A percentile compares a stretch with the other conserved stretches of the same genome.
phyloP scores from a whole-genome alignment of 2,888 invertebrate species.

The Pristionchus exspectatus region DNA sequence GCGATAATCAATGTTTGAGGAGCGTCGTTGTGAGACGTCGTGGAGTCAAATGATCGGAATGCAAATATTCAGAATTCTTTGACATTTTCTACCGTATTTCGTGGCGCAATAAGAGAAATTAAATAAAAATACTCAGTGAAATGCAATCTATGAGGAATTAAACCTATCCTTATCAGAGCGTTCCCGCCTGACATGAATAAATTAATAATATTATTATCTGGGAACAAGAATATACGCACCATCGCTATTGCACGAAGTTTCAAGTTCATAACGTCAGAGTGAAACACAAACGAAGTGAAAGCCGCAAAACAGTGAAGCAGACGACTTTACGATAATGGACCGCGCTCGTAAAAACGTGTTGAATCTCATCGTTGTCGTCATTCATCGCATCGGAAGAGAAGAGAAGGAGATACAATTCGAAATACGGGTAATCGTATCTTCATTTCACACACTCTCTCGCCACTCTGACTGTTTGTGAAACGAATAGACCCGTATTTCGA shows the following conservation, averaged over 20 bases:
- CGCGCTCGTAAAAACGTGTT: neutral
- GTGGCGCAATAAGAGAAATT: too few relatives aligned
- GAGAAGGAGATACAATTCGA: neutral
- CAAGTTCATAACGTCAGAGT: neutral
- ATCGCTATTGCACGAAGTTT: neutral
- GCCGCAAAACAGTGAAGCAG: neutral
- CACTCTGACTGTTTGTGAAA: too few relatives aligned
- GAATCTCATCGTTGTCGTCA: neutral
- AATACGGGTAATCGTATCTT: too few relatives aligned
- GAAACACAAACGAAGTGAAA: neutral
- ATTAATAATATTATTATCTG: too few relatives aligned
- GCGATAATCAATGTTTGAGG: neutral
- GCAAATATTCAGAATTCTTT: neutral
- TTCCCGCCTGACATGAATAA: too few relatives aligned
- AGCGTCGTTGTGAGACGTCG: neutral
- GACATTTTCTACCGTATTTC: too few relatives aligned
- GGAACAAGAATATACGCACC: too few relatives aligned
- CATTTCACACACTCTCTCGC: too few relatives aligned
- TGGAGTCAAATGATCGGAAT: neutral
- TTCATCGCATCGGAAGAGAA: neutral
- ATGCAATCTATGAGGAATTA: too few relatives aligned
- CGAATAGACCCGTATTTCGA: too few relatives aligned
- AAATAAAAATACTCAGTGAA: too few relatives aligned
- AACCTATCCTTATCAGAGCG: too few relatives aligned
- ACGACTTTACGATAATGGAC: conserved; percentile 2